phyloP scores from a whole-genome alignment of 2,113 vertebrate genomes.

The Passer domesticus region DNA sequence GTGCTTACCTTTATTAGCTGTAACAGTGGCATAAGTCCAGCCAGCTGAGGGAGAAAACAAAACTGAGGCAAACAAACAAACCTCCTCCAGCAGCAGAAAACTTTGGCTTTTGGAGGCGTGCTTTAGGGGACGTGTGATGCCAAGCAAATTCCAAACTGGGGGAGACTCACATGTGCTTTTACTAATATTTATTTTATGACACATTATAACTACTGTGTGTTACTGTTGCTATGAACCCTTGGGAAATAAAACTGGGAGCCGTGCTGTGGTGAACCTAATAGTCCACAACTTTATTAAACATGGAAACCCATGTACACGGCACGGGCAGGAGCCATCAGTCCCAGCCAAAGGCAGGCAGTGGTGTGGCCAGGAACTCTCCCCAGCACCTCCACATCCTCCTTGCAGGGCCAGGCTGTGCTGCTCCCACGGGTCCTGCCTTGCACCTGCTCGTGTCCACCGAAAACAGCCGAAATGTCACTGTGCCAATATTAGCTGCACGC shows the following conservation, averaged over 20 bases:
- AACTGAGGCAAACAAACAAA: background rate
- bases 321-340: background rate
- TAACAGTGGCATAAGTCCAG: background rate
- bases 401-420: background rate
- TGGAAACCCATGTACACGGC: background rate
- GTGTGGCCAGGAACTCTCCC: background rate
- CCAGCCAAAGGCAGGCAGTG: rapidly evolving
- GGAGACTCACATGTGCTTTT: background rate
- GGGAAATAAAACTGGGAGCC: conserved; percentile 65
- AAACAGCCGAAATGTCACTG: background rate
- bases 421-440: background rate
- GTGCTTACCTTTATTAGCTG: conserved; percentile 62
- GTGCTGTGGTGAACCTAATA: conserved; percentile 45
- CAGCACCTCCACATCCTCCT: background rate
- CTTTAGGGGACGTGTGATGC: background rate
- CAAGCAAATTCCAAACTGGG: background rate
- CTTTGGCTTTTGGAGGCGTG: background rate
- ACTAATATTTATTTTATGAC: conserved; percentile 70
- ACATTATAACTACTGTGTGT: conserved; percentile 43
- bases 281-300: conserved; percentile 67
- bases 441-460: conserved; percentile 12
- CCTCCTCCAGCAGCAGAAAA: background rate
- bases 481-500: background rate
- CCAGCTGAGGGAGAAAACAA: background rate
- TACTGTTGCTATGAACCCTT: conserved; percentile 45